phyloP scores from a whole-genome alignment of 2,113 vertebrate genomes.

The Turdus rufiventris region DNA sequence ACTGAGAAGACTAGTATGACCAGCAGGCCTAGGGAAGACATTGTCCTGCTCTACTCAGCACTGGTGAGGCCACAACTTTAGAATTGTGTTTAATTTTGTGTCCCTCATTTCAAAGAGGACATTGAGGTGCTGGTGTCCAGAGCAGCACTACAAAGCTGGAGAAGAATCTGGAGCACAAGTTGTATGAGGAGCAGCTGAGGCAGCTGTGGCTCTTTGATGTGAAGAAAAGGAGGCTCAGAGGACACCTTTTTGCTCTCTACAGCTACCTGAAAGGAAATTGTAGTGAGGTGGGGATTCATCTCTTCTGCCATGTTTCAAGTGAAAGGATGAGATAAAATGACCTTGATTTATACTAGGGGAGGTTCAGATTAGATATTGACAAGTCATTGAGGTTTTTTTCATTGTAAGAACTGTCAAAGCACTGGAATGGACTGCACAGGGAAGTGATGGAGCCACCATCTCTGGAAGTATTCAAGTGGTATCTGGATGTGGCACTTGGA shows the following conservation, averaged over 20 bases:
- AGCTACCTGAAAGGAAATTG: neutral
- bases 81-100: neutral
- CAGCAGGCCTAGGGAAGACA: neutral
- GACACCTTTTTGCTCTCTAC: neutral
- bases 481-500: neutral
- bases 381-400: rapidly evolving
- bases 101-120: neutral
- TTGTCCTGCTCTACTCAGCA: neutral
- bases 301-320: neutral
- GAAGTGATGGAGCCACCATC: neutral
- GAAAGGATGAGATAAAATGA: neutral
- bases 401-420: neutral
- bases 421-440: neutral
- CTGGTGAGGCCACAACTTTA: neutral
- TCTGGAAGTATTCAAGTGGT: neutral
- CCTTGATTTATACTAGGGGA: neutral
- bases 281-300: neutral
- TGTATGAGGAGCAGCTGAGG: neutral
- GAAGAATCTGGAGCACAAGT: neutral
- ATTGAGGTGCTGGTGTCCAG: neutral
- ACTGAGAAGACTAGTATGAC: neutral
- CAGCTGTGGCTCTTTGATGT: neutral
- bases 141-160: neutral
- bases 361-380: neutral
- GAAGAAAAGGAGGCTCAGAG: neutral